Conservation (phyloP, 2,113 vertebrate species). For the Paradoxurus hermaphroditus region DNA sequence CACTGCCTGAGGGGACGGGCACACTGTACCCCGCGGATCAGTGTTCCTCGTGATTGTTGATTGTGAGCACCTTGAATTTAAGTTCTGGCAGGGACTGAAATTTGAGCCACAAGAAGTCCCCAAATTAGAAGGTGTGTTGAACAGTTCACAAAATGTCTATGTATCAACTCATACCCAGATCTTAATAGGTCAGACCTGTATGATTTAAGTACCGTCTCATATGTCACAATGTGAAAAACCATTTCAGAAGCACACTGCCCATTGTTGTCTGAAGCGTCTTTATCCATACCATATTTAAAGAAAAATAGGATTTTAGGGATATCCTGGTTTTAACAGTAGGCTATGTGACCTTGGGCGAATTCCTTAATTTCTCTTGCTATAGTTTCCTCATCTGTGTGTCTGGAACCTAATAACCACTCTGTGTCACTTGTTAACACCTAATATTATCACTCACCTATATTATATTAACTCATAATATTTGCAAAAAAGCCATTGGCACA, state of each 20-base stretch:
- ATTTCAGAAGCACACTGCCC: neutral
- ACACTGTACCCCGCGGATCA: neutral
- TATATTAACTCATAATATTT: neutral
- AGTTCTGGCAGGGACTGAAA: constrained; percentile 5
- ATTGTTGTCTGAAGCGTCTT: neutral
- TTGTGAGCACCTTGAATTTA: neutral
- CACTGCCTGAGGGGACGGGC: neutral
- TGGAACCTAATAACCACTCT: neutral
- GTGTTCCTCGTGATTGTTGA: neutral
- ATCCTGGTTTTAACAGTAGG: neutral
- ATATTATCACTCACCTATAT: neutral
- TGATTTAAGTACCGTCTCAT: neutral
- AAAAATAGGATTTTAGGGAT: neutral
- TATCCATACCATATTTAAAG: neutral
- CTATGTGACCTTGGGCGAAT: neutral
- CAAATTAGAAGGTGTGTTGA: neutral
- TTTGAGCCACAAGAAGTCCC: neutral
- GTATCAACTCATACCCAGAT: neutral
- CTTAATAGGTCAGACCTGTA: neutral
- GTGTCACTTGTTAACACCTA: neutral
- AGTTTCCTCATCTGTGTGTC: neutral
- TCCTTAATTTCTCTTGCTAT: neutral
- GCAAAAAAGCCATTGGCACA: neutral
- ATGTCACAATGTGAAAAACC: neutral
- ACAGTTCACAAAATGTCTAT: neutral